Evolutionary conservation across 2,797 vertebrate genomes (phyloP).

Genomic region (Crypturellus tataupa): DNA sequence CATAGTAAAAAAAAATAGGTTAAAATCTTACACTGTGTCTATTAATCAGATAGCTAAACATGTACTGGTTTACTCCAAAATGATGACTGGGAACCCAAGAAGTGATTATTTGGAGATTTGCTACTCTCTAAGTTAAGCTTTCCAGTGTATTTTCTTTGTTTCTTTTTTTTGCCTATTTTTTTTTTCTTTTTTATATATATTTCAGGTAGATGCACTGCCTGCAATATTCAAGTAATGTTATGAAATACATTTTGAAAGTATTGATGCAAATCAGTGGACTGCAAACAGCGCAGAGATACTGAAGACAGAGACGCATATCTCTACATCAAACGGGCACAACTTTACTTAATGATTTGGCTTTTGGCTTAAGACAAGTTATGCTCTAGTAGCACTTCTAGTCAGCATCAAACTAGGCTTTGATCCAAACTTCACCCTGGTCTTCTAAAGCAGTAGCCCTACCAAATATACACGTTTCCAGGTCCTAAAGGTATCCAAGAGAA

Average conservation of each 20-base stretch:
- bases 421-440: background rate
- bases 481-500: background rate
- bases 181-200: background rate
- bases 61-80: background rate
- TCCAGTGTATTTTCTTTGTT: background rate
- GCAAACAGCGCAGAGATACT: rapidly evolving
- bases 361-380: background rate
- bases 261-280: background rate
- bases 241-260: background rate
- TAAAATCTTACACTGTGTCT: background rate
- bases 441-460: background rate
- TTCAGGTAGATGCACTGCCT: background rate
- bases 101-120: background rate
- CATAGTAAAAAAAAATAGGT: background rate
- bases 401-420: background rate
- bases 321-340: background rate
- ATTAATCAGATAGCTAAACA: background rate
- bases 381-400: background rate
- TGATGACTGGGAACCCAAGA: background rate
- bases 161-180: too few relatives aligned
- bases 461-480: background rate
- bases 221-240: background rate
- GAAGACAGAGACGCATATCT: background rate
- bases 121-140: background rate
- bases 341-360: background rate